Base-by-base conservation (phyloP, 2,888 invertebrate genomes). In the Drosophila quinaria region DNA sequence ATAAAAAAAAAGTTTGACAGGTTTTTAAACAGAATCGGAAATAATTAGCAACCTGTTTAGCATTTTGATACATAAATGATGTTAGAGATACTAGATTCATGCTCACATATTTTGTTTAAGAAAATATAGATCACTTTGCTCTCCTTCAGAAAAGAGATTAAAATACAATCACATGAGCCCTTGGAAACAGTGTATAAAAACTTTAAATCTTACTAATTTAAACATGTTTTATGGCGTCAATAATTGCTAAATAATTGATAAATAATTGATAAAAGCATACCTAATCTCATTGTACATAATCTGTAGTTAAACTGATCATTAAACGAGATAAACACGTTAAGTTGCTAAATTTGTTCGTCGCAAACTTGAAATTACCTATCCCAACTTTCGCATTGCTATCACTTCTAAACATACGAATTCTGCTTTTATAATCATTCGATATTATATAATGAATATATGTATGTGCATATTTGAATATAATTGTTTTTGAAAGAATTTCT, bases 41-140 rank as follows among this genome's bases (percentile, higher is more conserved):
- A 51, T 60, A 46, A 31, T 51, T 31, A 33, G 31, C 61, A 61
- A 61, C 56, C 39, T 22, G 56, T 61, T 65, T 31, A 54, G 17
- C 50, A 55, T 33, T 49, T 25, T 11, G 13, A 41, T n/a, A 47
- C 22, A 29, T n/a, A n/a, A 42, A 37, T 55, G 10, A 15, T 35
- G 41, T 31, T 62, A 19, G 47, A 31, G 15, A 56, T 47, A 37
- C 9, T 13, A 13, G 11, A 35, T 46, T 31, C 9, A 50, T 41
- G n/a, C 41, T 19, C 19, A 11, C 25, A 8, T 25, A 51, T 44
- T 37, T 46, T 44, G 51, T 52, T 13, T 17, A 17, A n/a, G 37
- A 6, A 22, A 33, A 60, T 50, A 49, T 60, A 25, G 56, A 56
- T 47, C 49, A 41, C 10, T 39, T 19, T 31, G 33, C 10, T 62